phyloP scores from a whole-genome alignment of 2,797 vertebrate genomes.

The Gymnothorax reevesii region DNA sequence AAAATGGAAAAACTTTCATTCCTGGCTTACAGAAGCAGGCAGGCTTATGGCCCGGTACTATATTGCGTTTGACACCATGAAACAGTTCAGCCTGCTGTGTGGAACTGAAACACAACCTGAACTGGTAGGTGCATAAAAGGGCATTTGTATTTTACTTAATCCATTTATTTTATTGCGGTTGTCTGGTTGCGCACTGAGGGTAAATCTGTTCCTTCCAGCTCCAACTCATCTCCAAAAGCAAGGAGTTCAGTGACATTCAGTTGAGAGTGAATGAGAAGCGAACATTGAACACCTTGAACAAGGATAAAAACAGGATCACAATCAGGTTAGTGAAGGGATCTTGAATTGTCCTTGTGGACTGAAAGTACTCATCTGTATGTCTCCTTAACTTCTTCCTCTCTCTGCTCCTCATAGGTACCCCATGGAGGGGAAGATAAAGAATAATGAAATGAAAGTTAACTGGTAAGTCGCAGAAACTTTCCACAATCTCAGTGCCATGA shows the following conservation, averaged over 20 bases:
- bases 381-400: background rate
- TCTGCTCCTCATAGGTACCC: constrained; percentile 79
- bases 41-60: constrained; percentile 93
- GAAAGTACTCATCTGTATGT: background rate
- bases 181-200: background rate
- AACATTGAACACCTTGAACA: constrained; percentile 87
- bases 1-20: background rate
- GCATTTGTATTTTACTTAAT: background rate
- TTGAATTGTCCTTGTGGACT: background rate
- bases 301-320: constrained; percentile 86
- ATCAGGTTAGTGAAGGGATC: constrained; percentile 78
- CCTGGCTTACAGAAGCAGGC: constrained; percentile 77
- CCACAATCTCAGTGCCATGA: background rate
- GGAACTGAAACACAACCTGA: constrained; percentile 89
- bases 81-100: constrained; percentile 80
- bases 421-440: constrained; percentile 93
- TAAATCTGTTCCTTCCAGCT: constrained; percentile 69
- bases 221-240: constrained; percentile 81
- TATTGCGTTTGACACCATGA: constrained; percentile 94
- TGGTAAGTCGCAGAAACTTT: constrained; percentile 75
- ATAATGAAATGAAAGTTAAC: constrained; percentile 96
- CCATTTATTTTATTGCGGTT: background rate
- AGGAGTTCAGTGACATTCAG: constrained; percentile 89
- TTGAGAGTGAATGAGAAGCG: constrained; percentile 91
- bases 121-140: constrained; percentile 73